These are phyloP conservation scores for Palloptera scutellata DNA, from an alignment of 2,888 invertebrate species.

Conservation along the genomic window DNA sequence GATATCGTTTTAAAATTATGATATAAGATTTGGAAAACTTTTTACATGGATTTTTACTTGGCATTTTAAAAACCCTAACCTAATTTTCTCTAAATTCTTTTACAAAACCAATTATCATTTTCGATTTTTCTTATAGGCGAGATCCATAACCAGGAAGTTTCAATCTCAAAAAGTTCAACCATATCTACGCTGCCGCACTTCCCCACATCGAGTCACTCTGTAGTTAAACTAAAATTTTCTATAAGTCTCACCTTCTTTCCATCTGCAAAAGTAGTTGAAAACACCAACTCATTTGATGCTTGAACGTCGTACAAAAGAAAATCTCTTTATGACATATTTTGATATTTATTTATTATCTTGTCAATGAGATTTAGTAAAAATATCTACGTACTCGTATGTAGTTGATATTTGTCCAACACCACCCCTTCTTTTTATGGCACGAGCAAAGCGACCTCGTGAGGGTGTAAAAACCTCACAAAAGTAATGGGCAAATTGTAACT, in stretches of 20 bases:
- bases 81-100: too few relatives aligned
- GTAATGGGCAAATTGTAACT: too few relatives aligned
- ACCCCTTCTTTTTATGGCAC: not conserved
- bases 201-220: too few relatives aligned
- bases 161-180: too few relatives aligned
- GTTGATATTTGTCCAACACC: not conserved
- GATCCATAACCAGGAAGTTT: too few relatives aligned
- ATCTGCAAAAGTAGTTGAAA: not conserved
- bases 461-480: not conserved
- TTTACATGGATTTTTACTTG: too few relatives aligned
- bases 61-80: too few relatives aligned
- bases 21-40: too few relatives aligned
- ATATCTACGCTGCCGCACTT: too few relatives aligned
- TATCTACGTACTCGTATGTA: conserved; percentile 6
- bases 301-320: conserved; percentile 36
- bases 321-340: conserved; percentile 60
- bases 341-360: conserved; percentile 62
- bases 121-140: too few relatives aligned
- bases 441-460: not conserved
- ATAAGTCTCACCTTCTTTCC: not conserved
- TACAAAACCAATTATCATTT: too few relatives aligned
- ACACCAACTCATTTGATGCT: conserved; percentile 25
- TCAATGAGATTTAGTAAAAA: conserved; percentile 44
- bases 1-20: too few relatives aligned
- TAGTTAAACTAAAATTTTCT: not conserved